A percentile compares a stretch with the other conserved stretches of the same genome.
These are phyloP conservation scores for Bilobella aurantiaca DNA, from an alignment of 1,140 invertebrate species.

Conservation along the genomic window DNA sequence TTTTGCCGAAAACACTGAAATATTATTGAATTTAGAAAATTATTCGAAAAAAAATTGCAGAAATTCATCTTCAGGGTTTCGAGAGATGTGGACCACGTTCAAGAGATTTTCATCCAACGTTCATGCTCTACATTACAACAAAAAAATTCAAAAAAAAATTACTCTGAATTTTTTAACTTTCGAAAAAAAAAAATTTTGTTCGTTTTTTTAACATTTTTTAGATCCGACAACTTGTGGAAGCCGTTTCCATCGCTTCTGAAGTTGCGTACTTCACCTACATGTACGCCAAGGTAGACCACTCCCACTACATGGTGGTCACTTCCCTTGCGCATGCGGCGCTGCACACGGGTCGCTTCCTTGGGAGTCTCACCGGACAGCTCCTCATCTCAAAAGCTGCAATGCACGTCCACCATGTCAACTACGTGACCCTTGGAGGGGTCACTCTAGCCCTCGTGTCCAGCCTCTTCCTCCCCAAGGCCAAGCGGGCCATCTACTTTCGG, in stretches of 20 bases:
- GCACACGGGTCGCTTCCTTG: slow-evolving; percentile 57
- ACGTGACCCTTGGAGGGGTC: slow-evolving; percentile 40
- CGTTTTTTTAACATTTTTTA: slow-evolving; percentile 4
- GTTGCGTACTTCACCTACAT: slow-evolving; percentile 87
- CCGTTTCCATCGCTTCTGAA: slow-evolving; percentile 73
- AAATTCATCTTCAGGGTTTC: no score
- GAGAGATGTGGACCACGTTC: no score
- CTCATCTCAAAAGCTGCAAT: slow-evolving; percentile 43
- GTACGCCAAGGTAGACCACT: slow-evolving; percentile 72
- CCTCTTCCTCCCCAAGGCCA: slow-evolving; percentile 59
- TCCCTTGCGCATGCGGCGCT: slow-evolving; percentile 59
- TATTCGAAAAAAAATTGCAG: no score
- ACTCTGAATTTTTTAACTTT: no score
- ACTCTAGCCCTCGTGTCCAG: slow-evolving; percentile 41
- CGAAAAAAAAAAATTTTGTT: no score
- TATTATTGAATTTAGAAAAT: no score
- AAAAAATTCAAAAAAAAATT: no score
- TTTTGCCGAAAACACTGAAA: no score
- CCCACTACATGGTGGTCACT: slow-evolving; percentile 65
- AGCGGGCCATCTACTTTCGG: slow-evolving; percentile 65
- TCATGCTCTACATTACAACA: no score
- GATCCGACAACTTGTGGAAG: slow-evolving; percentile 37
- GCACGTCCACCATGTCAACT: slow-evolving; percentile 38
- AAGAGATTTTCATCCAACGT: no score
- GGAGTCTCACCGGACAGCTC: slow-evolving; percentile 55